phyloP scores from a whole-genome alignment of 2,797 vertebrate species.

The Telmatherina bonti region DNA sequence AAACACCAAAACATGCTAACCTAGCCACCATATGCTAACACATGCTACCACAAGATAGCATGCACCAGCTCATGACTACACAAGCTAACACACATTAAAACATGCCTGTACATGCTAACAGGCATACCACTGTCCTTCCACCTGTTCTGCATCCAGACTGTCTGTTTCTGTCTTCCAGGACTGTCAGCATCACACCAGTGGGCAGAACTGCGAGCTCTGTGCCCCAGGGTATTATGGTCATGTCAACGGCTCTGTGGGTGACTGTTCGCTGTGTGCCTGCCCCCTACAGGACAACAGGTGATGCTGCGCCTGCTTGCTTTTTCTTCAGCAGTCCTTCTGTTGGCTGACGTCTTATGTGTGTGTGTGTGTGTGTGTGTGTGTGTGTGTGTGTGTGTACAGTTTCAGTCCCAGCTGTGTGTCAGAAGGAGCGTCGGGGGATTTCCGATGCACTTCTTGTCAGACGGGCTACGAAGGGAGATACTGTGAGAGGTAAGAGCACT shows the following conservation, averaged over 20 bases:
- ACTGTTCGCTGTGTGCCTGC: constrained; percentile 92
- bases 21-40: too few relatives aligned
- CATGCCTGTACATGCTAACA: too few relatives aligned
- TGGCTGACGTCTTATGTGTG: not conserved
- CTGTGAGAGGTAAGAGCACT: constrained; percentile 87
- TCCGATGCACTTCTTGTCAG: constrained; percentile 88
- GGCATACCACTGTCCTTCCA: too few relatives aligned
- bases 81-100: too few relatives aligned
- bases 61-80: too few relatives aligned
- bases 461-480: constrained; percentile 90
- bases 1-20: too few relatives aligned
- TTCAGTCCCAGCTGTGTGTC: constrained; percentile 92
- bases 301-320: not conserved
- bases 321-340: not conserved
- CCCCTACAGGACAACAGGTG: constrained; percentile 85
- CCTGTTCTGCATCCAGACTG: too few relatives aligned
- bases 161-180: constrained; percentile 71
- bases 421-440: constrained; percentile 82
- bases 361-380: too few relatives aligned
- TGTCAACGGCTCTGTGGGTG: constrained; percentile 83
- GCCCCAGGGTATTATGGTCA: constrained; percentile 88
- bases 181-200: constrained; percentile 89
- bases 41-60: too few relatives aligned
- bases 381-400: too few relatives aligned
- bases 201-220: constrained; percentile 86